Base-by-base conservation (phyloP, 2,797 vertebrate genomes). In the Iguana delicatissima region DNA sequence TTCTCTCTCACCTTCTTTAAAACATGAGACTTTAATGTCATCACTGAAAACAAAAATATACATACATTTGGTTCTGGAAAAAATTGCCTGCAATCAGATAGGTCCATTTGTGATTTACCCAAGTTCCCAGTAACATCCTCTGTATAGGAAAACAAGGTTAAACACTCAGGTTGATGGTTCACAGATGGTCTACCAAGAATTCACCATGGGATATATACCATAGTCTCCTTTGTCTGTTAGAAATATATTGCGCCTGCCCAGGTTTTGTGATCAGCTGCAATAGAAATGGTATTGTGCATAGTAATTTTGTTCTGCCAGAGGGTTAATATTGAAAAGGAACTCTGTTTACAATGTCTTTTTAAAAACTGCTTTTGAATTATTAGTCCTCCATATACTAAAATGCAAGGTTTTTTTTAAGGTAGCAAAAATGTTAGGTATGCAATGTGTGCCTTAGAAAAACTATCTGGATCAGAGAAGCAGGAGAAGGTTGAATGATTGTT, bases 101-200 rank as follows among this genome's bases (percentile, higher is more conserved):
- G 50, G 42, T 57, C 64, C 10, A 4, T 81, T 92, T 90, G 42
- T 91, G 42, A 20, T 12, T 90, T 62, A 77, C 22, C 0, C 13
- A 50, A 26, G 20, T 55, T 29, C 13, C 16, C 50, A 22, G 24
- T 82, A 74, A 24, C 24, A 4, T 82, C 91, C 84, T 82, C n/a
- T 82, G 10, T 67, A 74, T 32, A 14, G 22, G 62, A 1, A n/a
- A 29, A 52, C 46, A 88, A 14, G 7, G 32, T 29, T 29, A 38
- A 14, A 2, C 2, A 1, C 9, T 32, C 32, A 55, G 1, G 16
- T 1, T 16, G 80, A 12, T 16, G 13, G 52, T 1, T 2, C 14
- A 20, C 35, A 50, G 14, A 18, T 18, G 26, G 9, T 4, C 0
- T 0, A 0, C 32, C 9, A 46, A 5, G 26, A 14, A 6, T 3